Evolutionary conservation across 2,113 vertebrate species (phyloP).

Genomic region (Orientallactaga bullata): DNA sequence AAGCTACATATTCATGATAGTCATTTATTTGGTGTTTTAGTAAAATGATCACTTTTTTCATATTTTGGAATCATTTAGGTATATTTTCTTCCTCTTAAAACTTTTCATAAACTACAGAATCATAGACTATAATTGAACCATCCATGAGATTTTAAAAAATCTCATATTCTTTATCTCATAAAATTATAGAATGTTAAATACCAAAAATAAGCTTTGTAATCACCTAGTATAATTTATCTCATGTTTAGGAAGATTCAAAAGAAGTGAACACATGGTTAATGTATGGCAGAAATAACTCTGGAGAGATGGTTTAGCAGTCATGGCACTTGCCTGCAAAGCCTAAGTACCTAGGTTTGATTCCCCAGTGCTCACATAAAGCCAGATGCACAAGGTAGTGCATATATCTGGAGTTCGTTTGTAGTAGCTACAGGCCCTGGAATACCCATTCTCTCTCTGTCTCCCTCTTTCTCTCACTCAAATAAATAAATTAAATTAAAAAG

Average conservation of each 20-base stretch:
- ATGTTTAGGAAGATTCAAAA: conserved; percentile 12
- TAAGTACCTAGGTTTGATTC: too few relatives aligned
- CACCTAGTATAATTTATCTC: neutral
- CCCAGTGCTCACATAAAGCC: too few relatives aligned
- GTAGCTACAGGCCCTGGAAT: too few relatives aligned
- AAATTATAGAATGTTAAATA: conserved; percentile 19
- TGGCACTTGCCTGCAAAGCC: too few relatives aligned
- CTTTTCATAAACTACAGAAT: neutral
- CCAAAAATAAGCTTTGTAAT: neutral
- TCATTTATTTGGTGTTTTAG: conserved; percentile 9
- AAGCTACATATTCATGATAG: neutral
- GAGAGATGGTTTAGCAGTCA: too few relatives aligned
- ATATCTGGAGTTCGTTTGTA: too few relatives aligned
- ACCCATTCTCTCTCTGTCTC: too few relatives aligned
- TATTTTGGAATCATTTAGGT: neutral
- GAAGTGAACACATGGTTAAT: neutral
- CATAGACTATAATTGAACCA: neutral
- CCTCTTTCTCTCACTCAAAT: neutral
- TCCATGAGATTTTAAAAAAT: neutral
- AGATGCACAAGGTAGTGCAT: too few relatives aligned
- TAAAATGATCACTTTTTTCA: conserved; percentile 9
- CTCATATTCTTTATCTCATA: neutral
- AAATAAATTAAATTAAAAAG: too few relatives aligned
- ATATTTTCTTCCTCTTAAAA: conserved; percentile 23
- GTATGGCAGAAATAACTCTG: neutral